These are phyloP conservation scores for Atethmia centrago DNA, from an alignment of 2,888 invertebrate species.

Conservation along the genomic window DNA sequence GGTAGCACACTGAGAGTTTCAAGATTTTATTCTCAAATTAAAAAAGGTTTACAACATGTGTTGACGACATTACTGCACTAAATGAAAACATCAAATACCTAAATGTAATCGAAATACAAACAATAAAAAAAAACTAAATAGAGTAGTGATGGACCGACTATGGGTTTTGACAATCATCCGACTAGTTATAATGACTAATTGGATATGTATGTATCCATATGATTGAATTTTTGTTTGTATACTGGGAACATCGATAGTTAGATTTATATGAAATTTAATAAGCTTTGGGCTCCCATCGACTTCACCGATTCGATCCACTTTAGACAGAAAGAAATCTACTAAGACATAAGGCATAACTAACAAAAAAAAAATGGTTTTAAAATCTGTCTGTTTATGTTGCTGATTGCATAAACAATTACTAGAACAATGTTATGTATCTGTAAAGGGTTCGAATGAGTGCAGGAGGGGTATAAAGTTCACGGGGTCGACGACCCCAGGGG, in stretches of 20 bases:
- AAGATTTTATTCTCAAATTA: background rate
- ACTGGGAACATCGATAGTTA: no score
- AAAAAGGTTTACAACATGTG: background rate
- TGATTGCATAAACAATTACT: constrained; percentile 49
- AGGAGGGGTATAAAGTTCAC: constrained; percentile 71
- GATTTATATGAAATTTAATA: background rate
- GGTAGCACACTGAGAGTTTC: no score
- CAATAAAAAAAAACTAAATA: no score
- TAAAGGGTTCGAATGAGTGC: constrained; percentile 59
- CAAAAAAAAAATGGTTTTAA: background rate
- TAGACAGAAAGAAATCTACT: background rate
- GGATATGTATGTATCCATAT: no score
- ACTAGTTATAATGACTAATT: background rate
- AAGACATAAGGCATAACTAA: background rate
- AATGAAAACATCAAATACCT: background rate
- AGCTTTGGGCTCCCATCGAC: background rate
- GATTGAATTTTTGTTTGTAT: background rate
- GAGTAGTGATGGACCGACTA: no score
- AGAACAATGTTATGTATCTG: constrained; percentile 26
- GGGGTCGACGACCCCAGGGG: constrained; percentile 66
- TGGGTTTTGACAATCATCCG: background rate
- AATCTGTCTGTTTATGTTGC: constrained; percentile 5
- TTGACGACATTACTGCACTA: background rate
- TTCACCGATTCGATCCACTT: no score
- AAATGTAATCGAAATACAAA: background rate